Evolutionary conservation across 2,888 invertebrate species (phyloP), one percentile per base, ranked within the genome.

Genomic region (Caenorhabditis macrosperma): DNA sequence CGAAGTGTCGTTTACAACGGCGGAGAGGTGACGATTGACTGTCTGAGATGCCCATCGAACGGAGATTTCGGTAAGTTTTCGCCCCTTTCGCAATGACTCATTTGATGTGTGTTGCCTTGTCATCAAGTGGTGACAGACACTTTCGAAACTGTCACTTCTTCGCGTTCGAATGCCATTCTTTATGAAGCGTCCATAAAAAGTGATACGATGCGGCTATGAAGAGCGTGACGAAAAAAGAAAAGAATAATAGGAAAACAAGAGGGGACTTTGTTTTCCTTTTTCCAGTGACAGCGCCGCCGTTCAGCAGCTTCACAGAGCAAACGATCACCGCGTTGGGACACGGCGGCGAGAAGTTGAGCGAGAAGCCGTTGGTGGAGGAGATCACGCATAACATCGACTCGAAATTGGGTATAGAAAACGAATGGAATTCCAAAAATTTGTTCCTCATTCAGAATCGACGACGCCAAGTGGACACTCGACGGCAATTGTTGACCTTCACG

Each of bases 271-370:
- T n/a, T n/a, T n/a, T n/a, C n/a, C 5, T 38, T 7, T 17, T 75
- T 84, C 35, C 77, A 84, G 85, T 85, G n/a, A 85, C 85, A 20
- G 85, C 85, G 12, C 85, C 85, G 22, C 85, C 85, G 17, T 83
- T 84, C 78, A 64, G 66, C 38, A 77, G 72, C 33, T 66, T 85
- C 44, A 78, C 81, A 0, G 85, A 85, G 41, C 85, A 85, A 66
- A 83, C 82, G 3, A 81, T 85, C n/a, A 76, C 71, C 12, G 80
- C 85, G 0, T 46, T 50, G n/a, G 81, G 77, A 26, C 22, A 41
- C 15, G 15, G 33, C 3, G 79, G 81, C 20, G 54, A 72, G 33
- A 72, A 26, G 28, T 38, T 81, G 5, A 64, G 38, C 33, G 69
- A 75, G 66, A 81, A 81, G 68, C 81, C 81, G 7, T 50, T 83